Conservation (phyloP, 2,113 vertebrate species). For the Charina bottae region DNA sequence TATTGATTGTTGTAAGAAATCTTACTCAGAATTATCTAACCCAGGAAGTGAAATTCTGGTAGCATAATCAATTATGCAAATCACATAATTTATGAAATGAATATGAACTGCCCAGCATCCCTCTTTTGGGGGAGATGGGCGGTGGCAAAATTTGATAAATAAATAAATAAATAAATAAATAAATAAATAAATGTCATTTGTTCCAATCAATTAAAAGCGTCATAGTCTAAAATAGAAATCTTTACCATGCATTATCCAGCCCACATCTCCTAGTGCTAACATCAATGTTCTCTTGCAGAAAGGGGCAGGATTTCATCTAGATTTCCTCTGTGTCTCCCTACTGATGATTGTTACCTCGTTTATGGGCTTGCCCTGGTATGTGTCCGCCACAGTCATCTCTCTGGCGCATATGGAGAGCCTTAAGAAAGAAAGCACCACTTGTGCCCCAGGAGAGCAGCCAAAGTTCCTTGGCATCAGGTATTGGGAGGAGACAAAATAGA, state of each 20-base stretch:
- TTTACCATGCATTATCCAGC: background rate
- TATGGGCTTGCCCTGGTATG: slow-evolving; percentile 80
- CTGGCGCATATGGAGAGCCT: slow-evolving; percentile 83
- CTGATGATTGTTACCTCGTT: slow-evolving; percentile 73
- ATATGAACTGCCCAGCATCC: no score
- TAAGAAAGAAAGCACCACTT: slow-evolving; percentile 72
- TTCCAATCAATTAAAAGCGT: background rate
- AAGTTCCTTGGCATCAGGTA: slow-evolving; percentile 81
- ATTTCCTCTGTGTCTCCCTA: slow-evolving; percentile 79
- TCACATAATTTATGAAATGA: background rate
- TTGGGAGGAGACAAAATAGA: background rate
- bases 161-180: no score
- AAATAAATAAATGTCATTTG: background rate
- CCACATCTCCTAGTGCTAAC: fast-evolving
- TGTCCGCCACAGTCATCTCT: slow-evolving; percentile 80
- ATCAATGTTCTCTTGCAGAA: slow-evolving; percentile 66
- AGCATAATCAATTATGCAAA: background rate
- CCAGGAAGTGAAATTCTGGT: background rate
- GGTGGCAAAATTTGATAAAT: no score
- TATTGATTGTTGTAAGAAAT: background rate
- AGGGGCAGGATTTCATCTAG: slow-evolving; percentile 82
- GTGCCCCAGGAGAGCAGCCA: slow-evolving; percentile 71
- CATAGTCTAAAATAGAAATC: background rate
- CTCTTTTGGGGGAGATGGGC: no score
- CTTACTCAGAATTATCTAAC: background rate